phyloP scores from a whole-genome alignment of 2,797 vertebrate genomes.

The Sebastes trivittatus region DNA sequence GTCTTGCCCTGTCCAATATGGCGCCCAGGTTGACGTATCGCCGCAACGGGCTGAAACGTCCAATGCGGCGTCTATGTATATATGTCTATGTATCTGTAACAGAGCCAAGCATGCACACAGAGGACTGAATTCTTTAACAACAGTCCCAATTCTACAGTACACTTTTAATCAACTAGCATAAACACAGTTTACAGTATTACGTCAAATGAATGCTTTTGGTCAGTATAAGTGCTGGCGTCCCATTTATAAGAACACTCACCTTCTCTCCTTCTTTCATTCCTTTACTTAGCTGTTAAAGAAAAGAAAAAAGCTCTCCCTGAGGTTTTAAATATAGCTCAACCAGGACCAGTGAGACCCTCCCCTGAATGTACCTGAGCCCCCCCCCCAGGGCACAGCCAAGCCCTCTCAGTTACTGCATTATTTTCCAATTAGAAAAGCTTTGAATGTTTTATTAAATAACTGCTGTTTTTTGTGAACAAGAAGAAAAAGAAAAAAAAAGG shows the following conservation, averaged over 20 bases:
- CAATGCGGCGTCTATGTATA: no score
- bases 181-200: neutral
- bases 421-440: conserved; percentile 60
- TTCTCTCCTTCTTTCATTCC: neutral
- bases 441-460: conserved; percentile 75
- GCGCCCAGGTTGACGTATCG: no score
- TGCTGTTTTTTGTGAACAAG: conserved; percentile 64
- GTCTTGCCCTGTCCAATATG: no score
- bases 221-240: neutral
- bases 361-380: conserved; percentile 52
- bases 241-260: neutral
- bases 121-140: neutral
- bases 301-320: neutral
- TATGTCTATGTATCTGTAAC: neutral
- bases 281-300: neutral
- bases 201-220: neutral
- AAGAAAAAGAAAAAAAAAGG: conserved; percentile 10
- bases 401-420: conserved; percentile 41
- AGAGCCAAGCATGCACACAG: neutral
- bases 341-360: conserved; percentile 3
- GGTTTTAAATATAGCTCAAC: neutral
- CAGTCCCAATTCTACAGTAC: neutral
- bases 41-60: no score
- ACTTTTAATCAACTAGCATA: neutral
- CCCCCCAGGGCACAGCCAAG: conserved; percentile 1